Base-by-base conservation (phyloP, 2,113 vertebrate genomes). In the Ictalurus furcatus region DNA sequence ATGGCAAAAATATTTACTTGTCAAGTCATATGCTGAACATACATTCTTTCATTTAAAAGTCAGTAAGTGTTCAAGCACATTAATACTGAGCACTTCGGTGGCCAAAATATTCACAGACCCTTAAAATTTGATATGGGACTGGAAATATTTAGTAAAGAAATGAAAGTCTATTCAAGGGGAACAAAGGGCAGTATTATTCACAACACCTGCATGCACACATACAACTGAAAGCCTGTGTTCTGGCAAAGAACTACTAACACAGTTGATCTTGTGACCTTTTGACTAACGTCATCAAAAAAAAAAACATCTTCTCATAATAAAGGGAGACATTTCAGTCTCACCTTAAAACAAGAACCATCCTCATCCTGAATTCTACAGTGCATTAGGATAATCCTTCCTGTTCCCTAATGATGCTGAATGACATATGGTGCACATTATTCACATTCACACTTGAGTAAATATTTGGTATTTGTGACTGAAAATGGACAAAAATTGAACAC, bases 221-320 rank as follows among this genome's bases (percentile, higher is more conserved):
- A 59, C 89, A 91, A 88, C 79, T 58, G 74, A 52, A 83, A 85
- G 82, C 81, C 86, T 82, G 78, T 89, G 82, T 87, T 89, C 82
- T 48, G 12, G n/a, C 56, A 81, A 59, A 63, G 73, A 73, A 54
- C n/a, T 59, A 87, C 79, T 90, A 89, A 84, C 82, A 19, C 28
- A 30, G 19, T 69, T 85, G 16, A 87, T 76, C 44, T 87, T 52
- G 65, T 65, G 73, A 89, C 81, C 74, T 65, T 30, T 82, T 44
- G 73, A 82, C 69, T 56, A 82, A 54, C 44, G 58, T 34, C 79
- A 79, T n/a, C 14, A 12, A 87, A 67, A 58, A 86, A 73, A 21
- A 13, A 44, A 25, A 69, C 1, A 73, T 2, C 11, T 76, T 69
- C 25, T 89, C 5, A 76, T 81, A 44, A 87, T 85, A 85, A 90